Evolutionary conservation across 2,113 vertebrate species (phyloP).

Genomic region (Rhinopomastus cyanomelas): DNA sequence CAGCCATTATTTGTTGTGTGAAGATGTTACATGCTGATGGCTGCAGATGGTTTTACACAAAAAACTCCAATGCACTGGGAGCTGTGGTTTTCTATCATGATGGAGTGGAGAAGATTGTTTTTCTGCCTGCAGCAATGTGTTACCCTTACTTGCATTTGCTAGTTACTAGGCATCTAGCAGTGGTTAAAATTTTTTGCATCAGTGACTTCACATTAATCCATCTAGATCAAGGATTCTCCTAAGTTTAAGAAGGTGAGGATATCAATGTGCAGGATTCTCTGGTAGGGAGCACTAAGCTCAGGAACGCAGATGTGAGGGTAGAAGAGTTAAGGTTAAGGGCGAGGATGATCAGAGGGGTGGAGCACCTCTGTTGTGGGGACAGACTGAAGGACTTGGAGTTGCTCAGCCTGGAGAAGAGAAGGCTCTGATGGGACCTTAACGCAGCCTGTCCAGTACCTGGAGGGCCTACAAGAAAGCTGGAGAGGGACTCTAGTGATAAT

Average conservation of each 20-base stretch:
- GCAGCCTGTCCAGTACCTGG: too few species aligned
- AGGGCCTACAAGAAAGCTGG: too few species aligned
- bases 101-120: not conserved
- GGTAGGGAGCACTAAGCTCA: not conserved
- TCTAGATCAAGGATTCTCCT: not conserved
- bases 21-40: constrained; percentile 20
- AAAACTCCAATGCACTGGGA: constrained; percentile 30
- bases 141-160: constrained; percentile 1
- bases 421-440: too few species aligned
- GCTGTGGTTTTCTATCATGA: constrained; percentile 5
- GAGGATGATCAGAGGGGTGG: too few species aligned
- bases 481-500: too few species aligned
- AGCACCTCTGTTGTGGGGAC: too few species aligned
- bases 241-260: constrained; percentile 4
- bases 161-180: not conserved
- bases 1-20: constrained; percentile 33
- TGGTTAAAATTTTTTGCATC: constrained; percentile 31
- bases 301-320: not conserved
- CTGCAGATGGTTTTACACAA: constrained; percentile 38
- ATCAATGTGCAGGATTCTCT: not conserved
- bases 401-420: too few species aligned
- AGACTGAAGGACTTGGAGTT: too few species aligned
- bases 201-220: not conserved
- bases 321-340: not conserved
- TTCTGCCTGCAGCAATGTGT: constrained; percentile 17